Evolutionary conservation across 2,888 invertebrate genomes (phyloP).

Genomic region (Drosophila antonietae): DNA sequence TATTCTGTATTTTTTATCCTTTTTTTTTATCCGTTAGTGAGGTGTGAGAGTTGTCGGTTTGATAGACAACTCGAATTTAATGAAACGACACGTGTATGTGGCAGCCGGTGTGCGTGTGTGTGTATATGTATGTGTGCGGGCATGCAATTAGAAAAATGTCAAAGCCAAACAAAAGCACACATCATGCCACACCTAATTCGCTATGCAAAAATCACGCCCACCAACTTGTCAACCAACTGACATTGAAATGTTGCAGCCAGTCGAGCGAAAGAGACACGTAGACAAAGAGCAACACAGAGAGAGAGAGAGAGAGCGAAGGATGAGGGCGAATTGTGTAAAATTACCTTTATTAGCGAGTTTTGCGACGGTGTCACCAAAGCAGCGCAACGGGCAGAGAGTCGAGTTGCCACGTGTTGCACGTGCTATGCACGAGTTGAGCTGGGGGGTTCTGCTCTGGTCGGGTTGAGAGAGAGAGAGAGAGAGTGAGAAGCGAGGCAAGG

Average conservation of each 20-base stretch:
- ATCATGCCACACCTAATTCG: slow-evolving; percentile 32
- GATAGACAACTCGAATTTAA: slow-evolving; percentile 47
- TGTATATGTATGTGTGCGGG: slow-evolving; percentile 23
- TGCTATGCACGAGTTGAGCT: slow-evolving; percentile 50
- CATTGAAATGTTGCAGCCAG: slow-evolving; percentile 63
- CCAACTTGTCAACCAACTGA: slow-evolving; percentile 61
- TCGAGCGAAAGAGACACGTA: slow-evolving; percentile 5
- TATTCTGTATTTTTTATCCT: no score
- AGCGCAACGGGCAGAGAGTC: slow-evolving; percentile 4
- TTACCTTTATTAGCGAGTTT: slow-evolving; percentile 74
- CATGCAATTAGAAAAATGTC: slow-evolving; percentile 70
- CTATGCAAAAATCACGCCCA: slow-evolving; percentile 67
- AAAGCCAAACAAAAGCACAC: slow-evolving; percentile 58
- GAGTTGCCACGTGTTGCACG: slow-evolving; percentile 67
- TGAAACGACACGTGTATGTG: slow-evolving; percentile 51
- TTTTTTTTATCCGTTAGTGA: background rate
- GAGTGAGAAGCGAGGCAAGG: slow-evolving; percentile 2
- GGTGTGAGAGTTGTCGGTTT: slow-evolving; percentile 17
- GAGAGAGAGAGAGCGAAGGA: background rate
- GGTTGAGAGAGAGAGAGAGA: background rate
- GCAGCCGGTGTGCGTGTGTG: background rate
- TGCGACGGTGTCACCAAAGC: slow-evolving; percentile 7
- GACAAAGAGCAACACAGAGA: background rate
- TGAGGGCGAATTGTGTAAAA: slow-evolving; percentile 48
- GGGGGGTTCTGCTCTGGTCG: background rate